Evolutionary conservation across 2,113 vertebrate genomes (phyloP).

Genomic region (Melospiza georgiana): DNA sequence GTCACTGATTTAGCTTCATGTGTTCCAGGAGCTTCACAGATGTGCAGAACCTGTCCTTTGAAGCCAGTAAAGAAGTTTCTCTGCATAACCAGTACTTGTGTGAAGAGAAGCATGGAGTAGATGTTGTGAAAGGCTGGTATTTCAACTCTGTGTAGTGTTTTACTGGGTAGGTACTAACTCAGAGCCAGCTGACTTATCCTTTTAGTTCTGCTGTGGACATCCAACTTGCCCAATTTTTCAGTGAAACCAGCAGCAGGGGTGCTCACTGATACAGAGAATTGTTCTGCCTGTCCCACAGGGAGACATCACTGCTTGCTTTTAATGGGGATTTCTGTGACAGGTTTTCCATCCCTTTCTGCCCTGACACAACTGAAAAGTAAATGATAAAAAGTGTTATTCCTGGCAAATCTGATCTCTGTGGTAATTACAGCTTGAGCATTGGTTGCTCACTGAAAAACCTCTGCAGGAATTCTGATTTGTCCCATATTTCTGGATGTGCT

Average conservation of each 20-base stretch:
- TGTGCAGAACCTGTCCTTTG: slow-evolving; percentile 73
- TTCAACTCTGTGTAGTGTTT: not conserved
- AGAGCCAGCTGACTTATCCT: not conserved
- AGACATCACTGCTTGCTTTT: not conserved
- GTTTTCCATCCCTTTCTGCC: not conserved
- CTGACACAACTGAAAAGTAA: not conserved
- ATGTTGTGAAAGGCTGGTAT: slow-evolving; percentile 58
- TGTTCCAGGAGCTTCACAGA: slow-evolving; percentile 65
- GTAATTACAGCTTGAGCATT: not conserved
- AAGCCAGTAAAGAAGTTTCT: slow-evolving; percentile 76
- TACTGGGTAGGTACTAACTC: not conserved
- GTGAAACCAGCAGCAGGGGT: not conserved
- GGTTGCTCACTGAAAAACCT: not conserved
- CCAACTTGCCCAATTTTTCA: not conserved
- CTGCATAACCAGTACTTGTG: slow-evolving; percentile 64
- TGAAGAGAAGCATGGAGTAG: slow-evolving; percentile 55
- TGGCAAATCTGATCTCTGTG: not conserved
- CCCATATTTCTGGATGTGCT: not conserved
- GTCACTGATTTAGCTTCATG: not conserved
- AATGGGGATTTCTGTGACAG: not conserved
- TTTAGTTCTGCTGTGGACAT: not conserved
- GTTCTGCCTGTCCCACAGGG: not conserved
- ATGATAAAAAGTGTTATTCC: not conserved
- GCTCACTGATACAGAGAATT: not conserved
- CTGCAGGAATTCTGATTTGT: not conserved